A percentile compares a stretch with the other conserved stretches of the same genome.
Evolutionary conservation across 2,797 vertebrate species (phyloP).

Genomic region (Streptopelia turtur): DNA sequence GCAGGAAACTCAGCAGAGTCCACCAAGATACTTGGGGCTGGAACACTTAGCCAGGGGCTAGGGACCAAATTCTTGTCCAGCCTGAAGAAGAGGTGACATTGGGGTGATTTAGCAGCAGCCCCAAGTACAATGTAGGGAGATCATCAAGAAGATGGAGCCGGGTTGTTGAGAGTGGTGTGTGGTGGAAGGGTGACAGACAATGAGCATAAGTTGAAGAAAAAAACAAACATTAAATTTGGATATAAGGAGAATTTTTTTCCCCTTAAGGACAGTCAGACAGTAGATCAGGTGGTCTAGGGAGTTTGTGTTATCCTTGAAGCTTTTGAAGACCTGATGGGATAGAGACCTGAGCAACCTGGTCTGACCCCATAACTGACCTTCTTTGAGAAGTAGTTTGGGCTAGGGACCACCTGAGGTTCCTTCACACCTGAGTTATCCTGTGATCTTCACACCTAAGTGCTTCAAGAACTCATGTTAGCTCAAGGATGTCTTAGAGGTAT

Average conservation of each 20-base stretch:
- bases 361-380: neutral
- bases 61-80: neutral
- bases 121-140: neutral
- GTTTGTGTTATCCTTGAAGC: neutral
- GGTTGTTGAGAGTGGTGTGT: accelerated
- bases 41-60: neutral
- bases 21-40: neutral
- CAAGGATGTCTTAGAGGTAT: neutral
- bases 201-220: accelerated
- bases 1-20: neutral
- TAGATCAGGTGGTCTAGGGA: neutral
- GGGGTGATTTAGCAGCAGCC: neutral
- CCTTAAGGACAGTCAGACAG: neutral
- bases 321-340: accelerated
- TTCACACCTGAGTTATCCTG: neutral
- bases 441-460: neutral
- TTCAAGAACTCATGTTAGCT: neutral
- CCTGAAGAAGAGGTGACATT: neutral
- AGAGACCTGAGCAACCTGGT: neutral
- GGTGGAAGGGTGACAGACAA: neutral
- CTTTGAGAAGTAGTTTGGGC: neutral
- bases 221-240: neutral
- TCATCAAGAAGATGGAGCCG: neutral
- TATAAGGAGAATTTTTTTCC: neutral
- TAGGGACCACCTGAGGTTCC: neutral